Conservation (phyloP, 1,140 invertebrate species). For the Sitobion miscanthi region DNA sequence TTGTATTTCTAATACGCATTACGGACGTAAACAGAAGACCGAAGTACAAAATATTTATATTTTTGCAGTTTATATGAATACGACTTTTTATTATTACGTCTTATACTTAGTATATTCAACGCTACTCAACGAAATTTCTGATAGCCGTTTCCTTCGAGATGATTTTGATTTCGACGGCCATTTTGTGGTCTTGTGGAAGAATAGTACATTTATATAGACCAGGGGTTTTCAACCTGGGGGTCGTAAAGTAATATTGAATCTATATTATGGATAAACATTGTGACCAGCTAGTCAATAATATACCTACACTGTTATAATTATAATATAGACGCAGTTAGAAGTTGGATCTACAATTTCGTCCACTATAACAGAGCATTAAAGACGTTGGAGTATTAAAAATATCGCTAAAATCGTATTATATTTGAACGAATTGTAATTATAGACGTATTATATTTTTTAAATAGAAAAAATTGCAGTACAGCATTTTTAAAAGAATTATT, state of each 20-base stretch:
- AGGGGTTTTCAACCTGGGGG: no score
- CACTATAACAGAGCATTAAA: not conserved
- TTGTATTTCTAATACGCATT: not conserved
- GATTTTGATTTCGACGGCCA: not conserved
- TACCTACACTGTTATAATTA: not conserved
- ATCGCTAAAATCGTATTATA: not conserved
- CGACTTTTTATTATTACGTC: no score
- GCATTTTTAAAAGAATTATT: not conserved
- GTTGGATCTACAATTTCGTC: not conserved
- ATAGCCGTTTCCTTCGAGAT: not conserved
- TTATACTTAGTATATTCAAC: not conserved
- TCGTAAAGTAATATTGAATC: no score
- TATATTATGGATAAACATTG: not conserved
- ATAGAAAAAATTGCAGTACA: not conserved
- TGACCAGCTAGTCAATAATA: not conserved
- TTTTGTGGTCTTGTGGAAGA: not conserved
- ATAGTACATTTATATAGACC: not conserved
- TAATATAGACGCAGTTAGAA: not conserved
- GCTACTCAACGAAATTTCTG: not conserved
- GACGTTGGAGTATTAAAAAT: not conserved
- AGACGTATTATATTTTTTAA: not conserved
- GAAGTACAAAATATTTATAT: not conserved
- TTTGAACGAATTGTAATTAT: not conserved
- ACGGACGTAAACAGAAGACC: not conserved
- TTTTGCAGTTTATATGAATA: not conserved